Conservation (phyloP, 2,888 invertebrate species). For the Drosophila merina region DNA sequence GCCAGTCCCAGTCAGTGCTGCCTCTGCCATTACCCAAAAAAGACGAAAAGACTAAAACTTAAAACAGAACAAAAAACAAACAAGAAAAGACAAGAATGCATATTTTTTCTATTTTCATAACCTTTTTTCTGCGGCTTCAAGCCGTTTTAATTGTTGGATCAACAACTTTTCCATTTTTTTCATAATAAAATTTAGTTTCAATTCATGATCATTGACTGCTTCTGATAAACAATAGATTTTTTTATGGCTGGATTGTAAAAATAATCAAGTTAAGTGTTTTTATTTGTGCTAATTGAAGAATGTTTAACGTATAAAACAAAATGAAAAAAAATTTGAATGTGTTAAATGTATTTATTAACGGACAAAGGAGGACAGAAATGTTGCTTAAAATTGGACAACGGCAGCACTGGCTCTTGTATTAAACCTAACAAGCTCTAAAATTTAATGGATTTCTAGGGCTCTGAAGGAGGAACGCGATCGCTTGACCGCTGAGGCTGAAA, state of each 20-base stretch:
- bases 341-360: neutral
- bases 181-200: neutral
- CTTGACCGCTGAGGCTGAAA: constrained; percentile 85
- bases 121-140: neutral
- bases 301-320: neutral
- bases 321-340: neutral
- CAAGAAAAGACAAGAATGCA: neutral
- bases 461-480: constrained; percentile 86
- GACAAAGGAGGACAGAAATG: neutral
- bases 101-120: neutral
- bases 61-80: neutral
- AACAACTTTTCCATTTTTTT: neutral
- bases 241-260: no score
- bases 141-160: neutral
- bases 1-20: neutral
- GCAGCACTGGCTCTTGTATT: neutral
- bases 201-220: neutral
- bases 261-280: no score
- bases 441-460: constrained; percentile 81
- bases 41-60: neutral
- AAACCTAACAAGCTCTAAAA: neutral
- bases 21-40: neutral
- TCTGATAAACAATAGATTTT: no score
- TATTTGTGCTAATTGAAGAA: neutral
- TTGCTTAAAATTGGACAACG: neutral